Percentiles rank a stretch among this genome's conserved stretches.
phyloP scores from a whole-genome alignment of 1,140 invertebrate species.

The Zaprionus inermis region DNA sequence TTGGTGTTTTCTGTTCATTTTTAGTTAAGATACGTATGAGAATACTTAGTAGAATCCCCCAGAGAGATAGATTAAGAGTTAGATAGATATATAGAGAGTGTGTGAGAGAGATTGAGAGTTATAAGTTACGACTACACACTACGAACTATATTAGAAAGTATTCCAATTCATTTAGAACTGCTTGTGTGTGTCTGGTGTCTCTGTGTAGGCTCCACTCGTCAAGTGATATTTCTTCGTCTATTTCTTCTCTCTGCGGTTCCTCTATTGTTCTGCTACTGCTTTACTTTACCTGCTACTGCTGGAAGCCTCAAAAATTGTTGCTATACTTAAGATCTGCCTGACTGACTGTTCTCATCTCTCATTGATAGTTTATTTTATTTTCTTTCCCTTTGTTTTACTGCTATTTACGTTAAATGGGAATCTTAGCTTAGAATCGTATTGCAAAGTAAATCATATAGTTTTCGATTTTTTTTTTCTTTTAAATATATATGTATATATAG shows the following conservation, averaged over 20 bases:
- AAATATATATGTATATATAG: slow-evolving; percentile 18
- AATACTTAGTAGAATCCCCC: slow-evolving; percentile 39
- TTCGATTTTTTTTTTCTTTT: not conserved
- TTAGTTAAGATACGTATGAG: slow-evolving; percentile 53
- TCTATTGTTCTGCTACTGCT: slow-evolving; percentile 6
- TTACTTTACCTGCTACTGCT: slow-evolving; percentile 32
- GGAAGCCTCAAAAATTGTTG: slow-evolving; percentile 52
- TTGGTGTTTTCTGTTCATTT: slow-evolving; percentile 28
- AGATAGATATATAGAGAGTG: not conserved
- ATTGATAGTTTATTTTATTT: not conserved
- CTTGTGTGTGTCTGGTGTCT: slow-evolving; percentile 9
- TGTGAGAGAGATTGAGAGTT: not conserved
- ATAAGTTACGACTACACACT: slow-evolving; percentile 11
- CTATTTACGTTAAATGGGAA: slow-evolving; percentile 61
- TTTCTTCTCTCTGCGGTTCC: slow-evolving; percentile 10
- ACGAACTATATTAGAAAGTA: slow-evolving; percentile 12
- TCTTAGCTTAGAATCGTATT: slow-evolving; percentile 69
- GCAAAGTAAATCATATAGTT: slow-evolving; percentile 52
- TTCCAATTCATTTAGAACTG: not conserved
- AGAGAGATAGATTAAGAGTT: slow-evolving; percentile 15
- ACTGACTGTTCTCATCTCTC: not conserved
- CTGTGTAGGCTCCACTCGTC: slow-evolving; percentile 7
- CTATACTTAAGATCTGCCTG: slow-evolving; percentile 32
- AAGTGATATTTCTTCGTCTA: not conserved
- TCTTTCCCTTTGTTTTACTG: slow-evolving; percentile 35